Conservation (phyloP, 2,113 vertebrate genomes). For the Formicarius rufipectus region DNA sequence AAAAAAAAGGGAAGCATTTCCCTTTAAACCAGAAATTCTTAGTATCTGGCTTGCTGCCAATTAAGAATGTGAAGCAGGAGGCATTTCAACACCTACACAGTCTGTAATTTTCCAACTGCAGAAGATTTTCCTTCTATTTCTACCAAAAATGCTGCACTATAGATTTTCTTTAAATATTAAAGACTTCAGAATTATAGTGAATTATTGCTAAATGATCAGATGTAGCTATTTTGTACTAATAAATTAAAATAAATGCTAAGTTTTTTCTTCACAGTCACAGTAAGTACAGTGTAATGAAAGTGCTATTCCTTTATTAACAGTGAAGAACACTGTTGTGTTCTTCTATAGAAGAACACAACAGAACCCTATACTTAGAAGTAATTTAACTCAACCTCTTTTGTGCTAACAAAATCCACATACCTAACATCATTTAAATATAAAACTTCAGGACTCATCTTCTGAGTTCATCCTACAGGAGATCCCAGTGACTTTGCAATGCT, state of each 20-base stretch:
- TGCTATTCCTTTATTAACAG: not conserved
- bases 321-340: too few relatives aligned
- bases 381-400: not conserved
- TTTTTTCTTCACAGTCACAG: not conserved
- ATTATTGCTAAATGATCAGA: not conserved
- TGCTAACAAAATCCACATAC: not conserved
- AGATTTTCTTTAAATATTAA: slow-evolving; percentile 26
- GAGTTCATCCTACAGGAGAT: not conserved
- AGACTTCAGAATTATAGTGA: not conserved
- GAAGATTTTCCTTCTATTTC: slow-evolving; percentile 45
- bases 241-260: not conserved
- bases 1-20: not conserved
- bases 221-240: not conserved
- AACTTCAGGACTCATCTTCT: not conserved
- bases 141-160: not conserved
- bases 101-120: slow-evolving; percentile 65
- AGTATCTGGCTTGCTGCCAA: slow-evolving; percentile 49
- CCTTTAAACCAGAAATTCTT: slow-evolving; percentile 44
- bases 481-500: not conserved
- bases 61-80: slow-evolving; percentile 54
- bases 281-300: not conserved
- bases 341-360: not conserved
- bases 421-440: not conserved
- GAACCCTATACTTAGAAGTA: slow-evolving; percentile 30
- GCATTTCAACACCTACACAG: slow-evolving; percentile 66